Base-by-base conservation (phyloP, 2,797 vertebrate genomes). In the Ispidina lecontei region DNA sequence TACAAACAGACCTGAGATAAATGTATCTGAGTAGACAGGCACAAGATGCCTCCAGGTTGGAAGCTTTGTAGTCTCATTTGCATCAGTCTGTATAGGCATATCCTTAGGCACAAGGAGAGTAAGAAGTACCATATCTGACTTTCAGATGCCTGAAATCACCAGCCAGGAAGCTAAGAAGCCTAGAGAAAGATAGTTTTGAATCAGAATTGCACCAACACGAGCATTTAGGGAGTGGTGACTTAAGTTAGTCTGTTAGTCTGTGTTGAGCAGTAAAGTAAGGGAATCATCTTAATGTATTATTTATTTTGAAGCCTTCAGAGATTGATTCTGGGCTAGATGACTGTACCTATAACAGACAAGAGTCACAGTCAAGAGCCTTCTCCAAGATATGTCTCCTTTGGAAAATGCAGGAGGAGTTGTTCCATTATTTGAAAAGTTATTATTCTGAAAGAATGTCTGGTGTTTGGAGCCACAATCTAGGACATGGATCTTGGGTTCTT, bases 161-260 rank as follows among this genome's bases (percentile, higher is more conserved):
- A 84, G 9, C 3, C 31, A 56, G 33, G 3, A 12, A 60, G 28
- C 6, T 62, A 63, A 74, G 6, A 3, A 55, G 10, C 6, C 13
- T 21, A 55, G 13, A 63, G 46, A 78, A 52, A 43, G 7, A 8
- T 46, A 16, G 3, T 2, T 47, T 19, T 31, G 26, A 82, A 31
- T 68, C 12, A 68, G 4, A 59, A 39, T 25, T 80, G 8, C 12
- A 52, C 3, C 19, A 84, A 28, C 5, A 7, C 1, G 5, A 71
- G 43, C 7, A 10, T 12, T 43, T 10, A 9, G 4, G 31, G 12
- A 29, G 2, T 1, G 6, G 21, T 18, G 9, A 47, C 15, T 3
- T 26, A 25, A 76, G 3, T 14, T 23, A 76, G 35, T 37, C 35
- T 37, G 3, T 44, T 44, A 58, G 12, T 14, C 12, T 54, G 18